Base-by-base conservation (phyloP, 2,797 vertebrate genomes). In the Catostomus latipinnis region DNA sequence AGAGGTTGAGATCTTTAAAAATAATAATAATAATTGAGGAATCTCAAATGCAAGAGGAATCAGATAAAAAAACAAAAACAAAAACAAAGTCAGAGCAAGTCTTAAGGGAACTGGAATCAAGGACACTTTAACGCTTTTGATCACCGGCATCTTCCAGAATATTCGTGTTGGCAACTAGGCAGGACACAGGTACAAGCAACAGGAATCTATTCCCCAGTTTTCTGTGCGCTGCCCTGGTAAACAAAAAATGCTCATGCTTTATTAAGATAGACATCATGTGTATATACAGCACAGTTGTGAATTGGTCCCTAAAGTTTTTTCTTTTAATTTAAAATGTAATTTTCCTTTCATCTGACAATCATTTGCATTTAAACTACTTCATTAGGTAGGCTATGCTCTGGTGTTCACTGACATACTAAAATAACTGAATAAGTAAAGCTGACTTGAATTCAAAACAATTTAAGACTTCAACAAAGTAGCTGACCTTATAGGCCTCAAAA, bases 361-460 rank as follows among this genome's bases (percentile, higher is more conserved):
- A 89, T 90, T 90, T 89, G 87, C 89, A 89, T 90, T 88, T 87
- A 86, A 88, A 91, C 87, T 67, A 86, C 75, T 83, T 81, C 86
- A 89, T 89, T 86, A 86, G 80, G 83, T 87, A 83, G 84, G 81
- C 82, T 84, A 83, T 85, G 81, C 82, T 84, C 85, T 85, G 66
- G 60, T 77, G 86, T 86, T 87, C 81, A 76, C 83, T 76, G 74
- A 83, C 84, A 88, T 76, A 82, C 84, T 82, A 76, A 83, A 82
- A 89, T 80, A 85, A 86, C 79, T 70, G 82, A 82, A 78, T 60
- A 84, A 86, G 79, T 84, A 83, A 84, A 78, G 73, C 77, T 84
- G 74, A 79, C 71, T 84, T 50, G 82, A 82, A 87, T 87, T 78
- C 83, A 68, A 86, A 87, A 81, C 45, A 71, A 74, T 65, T 62